Base-by-base conservation (phyloP, 2,113 vertebrate species). In the Amphiprion percula region DNA sequence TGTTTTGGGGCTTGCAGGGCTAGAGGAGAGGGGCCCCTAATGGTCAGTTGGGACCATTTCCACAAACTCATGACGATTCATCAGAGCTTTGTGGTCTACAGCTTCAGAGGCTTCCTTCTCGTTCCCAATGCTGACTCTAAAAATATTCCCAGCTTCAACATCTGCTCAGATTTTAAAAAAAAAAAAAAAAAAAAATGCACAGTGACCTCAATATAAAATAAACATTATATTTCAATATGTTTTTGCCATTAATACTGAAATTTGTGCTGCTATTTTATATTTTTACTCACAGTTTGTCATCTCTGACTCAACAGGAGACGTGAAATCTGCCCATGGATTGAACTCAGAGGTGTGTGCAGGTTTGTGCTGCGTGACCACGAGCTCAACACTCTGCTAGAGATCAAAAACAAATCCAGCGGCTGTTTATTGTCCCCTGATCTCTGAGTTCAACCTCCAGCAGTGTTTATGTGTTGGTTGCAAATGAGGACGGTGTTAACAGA, bases 381-480 rank as follows among this genome's bases (percentile, higher is more conserved):
- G 3, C 12, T 24, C 60, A 77, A 41, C 76, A 33, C 2, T 44
- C 12, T 37, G 41, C 63, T 4, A n/a, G 37, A 56, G 65, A 60
- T 58, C 54, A 65, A 69, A 64, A 76, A 69, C 17, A 54, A 56
- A 74, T 64, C 58, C 10, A 8, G 39, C 12, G 33, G 28, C 46
- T 74, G 74, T 79, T 80, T 62, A 16, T 47, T 77, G 76, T 77
- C 61, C 73, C 75, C 71, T 81, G 86, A 88, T 75, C 81, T 21
- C 3, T 3, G 2, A 64, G 54, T 30, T 15, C 53, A 26, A 47
- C 56, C 46, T 21, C 33, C 74, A 59, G 28, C 44, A 4, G 15
- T 82, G 79, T 91, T 91, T 90, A 92, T 55, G 55, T 79, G 78
- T 73, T 60, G 16, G 44, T 39, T 59, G 68, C 58, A 74, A 83